Evolutionary conservation across 1,140 invertebrate genomes (phyloP).

Genomic region (Drosophila subobscura): DNA sequence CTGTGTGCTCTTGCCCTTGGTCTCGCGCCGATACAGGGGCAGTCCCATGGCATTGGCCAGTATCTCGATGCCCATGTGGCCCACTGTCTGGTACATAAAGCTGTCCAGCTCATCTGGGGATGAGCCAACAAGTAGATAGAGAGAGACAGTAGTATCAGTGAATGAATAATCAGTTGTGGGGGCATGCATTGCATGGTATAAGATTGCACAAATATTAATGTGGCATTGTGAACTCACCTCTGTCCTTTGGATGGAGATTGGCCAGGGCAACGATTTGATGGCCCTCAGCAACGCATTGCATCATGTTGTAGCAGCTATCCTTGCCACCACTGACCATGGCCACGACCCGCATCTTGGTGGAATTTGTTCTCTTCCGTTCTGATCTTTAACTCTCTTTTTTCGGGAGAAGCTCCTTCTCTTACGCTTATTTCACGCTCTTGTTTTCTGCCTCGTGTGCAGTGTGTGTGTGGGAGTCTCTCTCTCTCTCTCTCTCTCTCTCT

Average conservation of each 20-base stretch:
- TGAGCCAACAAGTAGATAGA: conserved; percentile 8
- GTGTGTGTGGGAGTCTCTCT: neutral
- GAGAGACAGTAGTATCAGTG: neutral
- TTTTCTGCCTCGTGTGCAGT: neutral
- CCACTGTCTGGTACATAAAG: conserved; percentile 99
- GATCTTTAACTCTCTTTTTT: too few species aligned
- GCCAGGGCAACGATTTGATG: conserved; percentile 98
- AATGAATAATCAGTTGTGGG: too few species aligned
- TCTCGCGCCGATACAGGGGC: conserved; percentile 94
- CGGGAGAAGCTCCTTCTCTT: too few species aligned
- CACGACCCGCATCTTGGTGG: conserved; percentile 90
- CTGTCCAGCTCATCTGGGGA: conserved; percentile 96
- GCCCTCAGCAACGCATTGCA: conserved; percentile 97
- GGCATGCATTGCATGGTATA: conserved; percentile 11
- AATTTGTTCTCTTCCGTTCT: neutral
- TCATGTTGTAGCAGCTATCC: conserved; percentile 99
- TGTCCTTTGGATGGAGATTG: conserved; percentile 94
- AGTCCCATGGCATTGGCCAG: conserved; percentile 97
- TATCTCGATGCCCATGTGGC: conserved; percentile 95
- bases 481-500: too few species aligned
- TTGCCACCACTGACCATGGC: conserved; percentile 98
- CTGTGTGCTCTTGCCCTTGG: conserved; percentile 91
- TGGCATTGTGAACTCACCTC: conserved; percentile 86
- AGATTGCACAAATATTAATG: conserved; percentile 20
- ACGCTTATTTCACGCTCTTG: conserved; percentile 13